Base-by-base conservation (phyloP, 2,797 vertebrate species). In the Denticeps clupeoides region DNA sequence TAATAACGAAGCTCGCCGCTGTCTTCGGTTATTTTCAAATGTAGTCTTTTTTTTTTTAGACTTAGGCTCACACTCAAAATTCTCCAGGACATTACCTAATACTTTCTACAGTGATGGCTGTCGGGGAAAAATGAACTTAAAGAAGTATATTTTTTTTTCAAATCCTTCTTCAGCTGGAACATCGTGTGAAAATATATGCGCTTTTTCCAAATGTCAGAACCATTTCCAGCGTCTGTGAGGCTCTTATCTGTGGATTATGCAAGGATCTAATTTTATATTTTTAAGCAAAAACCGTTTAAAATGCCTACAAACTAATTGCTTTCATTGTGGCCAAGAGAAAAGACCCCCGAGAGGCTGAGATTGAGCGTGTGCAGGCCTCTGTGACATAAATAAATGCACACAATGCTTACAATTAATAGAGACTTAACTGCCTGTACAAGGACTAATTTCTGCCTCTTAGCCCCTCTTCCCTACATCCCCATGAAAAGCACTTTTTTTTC, bases 361-460 rank as follows among this genome's bases (percentile, higher is more conserved):
- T 51, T 33, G 48, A 51, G 29, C 26, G 48, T 19, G 45, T 15
- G 41, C 19, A 42, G 28, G 58, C 55, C 60, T 74, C 69, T 67
- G 62, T 64, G 57, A 64, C 68, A 62, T 51, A 66, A 66, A 69
- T 65, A 61, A 69, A 64, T 47, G 47, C 48, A 45, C 58, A 66
- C 67, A 72, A 73, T 65, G 35, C 47, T 50, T 49, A 55, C 60
- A 68, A 64, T 72, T 81, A 71, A 71, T 63, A 51, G 57, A 63
- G 64, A 56, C 62, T 65, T 59, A 63, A 63, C 56, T 45, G n/a
- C n/a, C n/a, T n/a, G 49, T 40, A 41, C 50, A 55, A 63, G 52
- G 55, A 59, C 60, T 65, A 49, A 64, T 72, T 65, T 62, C 59
- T 69, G 37, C 18, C 31, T 41, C 59, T 59, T 68, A 71, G 60